Evolutionary conservation across 2,113 vertebrate species (phyloP).

Genomic region (Rhineura floridana): DNA sequence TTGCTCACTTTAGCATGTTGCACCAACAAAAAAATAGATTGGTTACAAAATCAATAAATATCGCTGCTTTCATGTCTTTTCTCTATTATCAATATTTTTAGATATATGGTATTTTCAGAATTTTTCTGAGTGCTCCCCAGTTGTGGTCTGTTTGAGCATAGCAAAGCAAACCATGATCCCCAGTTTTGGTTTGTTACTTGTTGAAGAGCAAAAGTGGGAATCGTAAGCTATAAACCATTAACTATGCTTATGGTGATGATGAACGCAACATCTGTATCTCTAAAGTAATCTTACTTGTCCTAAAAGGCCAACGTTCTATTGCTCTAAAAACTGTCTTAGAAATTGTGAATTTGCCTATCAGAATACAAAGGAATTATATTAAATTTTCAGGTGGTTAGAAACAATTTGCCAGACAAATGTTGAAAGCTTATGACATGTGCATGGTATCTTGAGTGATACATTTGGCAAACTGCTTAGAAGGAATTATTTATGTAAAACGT

Average conservation of each 20-base stretch:
- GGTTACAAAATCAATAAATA: too few relatives aligned
- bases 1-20: background rate
- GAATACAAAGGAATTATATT: background rate
- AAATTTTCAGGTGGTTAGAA: background rate
- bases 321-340: background rate
- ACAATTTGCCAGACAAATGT: background rate
- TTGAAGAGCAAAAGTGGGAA: too few relatives aligned
- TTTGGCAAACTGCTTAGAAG: background rate
- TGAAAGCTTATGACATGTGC: background rate
- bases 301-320: background rate
- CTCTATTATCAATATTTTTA: background rate
- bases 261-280: background rate
- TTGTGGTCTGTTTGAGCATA: too few relatives aligned
- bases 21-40: too few relatives aligned
- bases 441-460: background rate
- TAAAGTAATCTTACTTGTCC: background rate
- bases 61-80: too few relatives aligned
- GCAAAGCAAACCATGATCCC: too few relatives aligned
- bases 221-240: too few relatives aligned
- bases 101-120: too few relatives aligned
- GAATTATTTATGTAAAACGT: too few relatives aligned
- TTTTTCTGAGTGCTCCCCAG: too few relatives aligned
- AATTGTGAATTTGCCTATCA: background rate
- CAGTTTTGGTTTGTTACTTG: too few relatives aligned
- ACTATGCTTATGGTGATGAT: too few relatives aligned